Percentiles rank a stretch among this genome's conserved stretches.
Conservation (phyloP, 2,888 invertebrate species). For the Heliconius cydno region DNA sequence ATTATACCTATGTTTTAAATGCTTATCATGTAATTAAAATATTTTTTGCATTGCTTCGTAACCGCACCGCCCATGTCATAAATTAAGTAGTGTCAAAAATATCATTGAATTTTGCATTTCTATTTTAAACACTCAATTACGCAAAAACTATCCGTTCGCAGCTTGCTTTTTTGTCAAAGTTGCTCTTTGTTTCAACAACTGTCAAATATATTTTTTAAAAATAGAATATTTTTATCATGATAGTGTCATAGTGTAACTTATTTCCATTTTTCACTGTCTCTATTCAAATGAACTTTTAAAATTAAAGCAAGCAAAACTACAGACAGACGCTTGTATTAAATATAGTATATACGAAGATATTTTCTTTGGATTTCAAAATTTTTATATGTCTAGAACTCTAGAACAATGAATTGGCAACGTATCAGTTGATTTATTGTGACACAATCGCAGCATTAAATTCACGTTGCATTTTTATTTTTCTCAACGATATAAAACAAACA, state of each 20-base stretch:
- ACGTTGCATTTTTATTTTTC: neutral
- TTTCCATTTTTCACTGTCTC: neutral
- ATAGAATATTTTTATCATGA: neutral
- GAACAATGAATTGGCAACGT: conserved; percentile 16
- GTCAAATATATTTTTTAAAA: too few species aligned
- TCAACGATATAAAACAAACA: neutral
- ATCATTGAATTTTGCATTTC: too few species aligned
- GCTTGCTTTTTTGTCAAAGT: too few species aligned
- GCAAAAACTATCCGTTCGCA: too few species aligned
- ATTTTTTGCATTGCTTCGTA: too few species aligned
- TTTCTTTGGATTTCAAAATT: neutral
- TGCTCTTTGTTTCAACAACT: too few species aligned
- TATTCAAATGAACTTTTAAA: neutral
- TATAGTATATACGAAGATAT: neutral
- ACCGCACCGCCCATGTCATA: too few species aligned
- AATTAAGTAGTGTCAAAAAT: too few species aligned
- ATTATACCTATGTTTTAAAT: too few species aligned
- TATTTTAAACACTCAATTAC: too few species aligned
- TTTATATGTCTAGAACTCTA: neutral
- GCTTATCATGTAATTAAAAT: too few species aligned
- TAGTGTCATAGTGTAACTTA: neutral
- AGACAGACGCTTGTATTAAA: neutral
- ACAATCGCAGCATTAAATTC: conserved; percentile 17
- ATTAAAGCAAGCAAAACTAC: neutral
- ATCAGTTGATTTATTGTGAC: conserved; percentile 20